Conservation (phyloP, 2,797 vertebrate species). For the Sebastes iracundus region DNA sequence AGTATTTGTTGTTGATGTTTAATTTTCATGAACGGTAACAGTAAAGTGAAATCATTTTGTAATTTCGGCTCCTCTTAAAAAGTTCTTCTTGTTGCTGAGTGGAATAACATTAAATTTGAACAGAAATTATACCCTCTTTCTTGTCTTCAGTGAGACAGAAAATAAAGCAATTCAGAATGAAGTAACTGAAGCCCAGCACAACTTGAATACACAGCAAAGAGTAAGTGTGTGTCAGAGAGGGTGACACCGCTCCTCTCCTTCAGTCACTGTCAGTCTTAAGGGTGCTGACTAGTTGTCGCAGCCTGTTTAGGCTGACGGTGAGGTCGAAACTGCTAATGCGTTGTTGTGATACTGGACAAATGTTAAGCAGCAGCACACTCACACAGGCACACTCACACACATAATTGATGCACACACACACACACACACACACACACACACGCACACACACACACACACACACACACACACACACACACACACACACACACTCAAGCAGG, state of each 20-base stretch:
- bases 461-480: conserved; percentile 21
- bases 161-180: neutral
- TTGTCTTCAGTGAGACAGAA: neutral
- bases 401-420: conserved; percentile 39
- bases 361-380: conserved; percentile 49
- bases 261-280: conserved; percentile 28
- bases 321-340: conserved; percentile 66
- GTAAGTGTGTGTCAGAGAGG: neutral
- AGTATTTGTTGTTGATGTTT: neutral
- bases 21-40: neutral
- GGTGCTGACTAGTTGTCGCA: conserved; percentile 63
- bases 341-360: conserved; percentile 76
- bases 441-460: conserved; percentile 31
- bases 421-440: conserved; percentile 16
- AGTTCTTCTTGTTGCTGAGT: neutral
- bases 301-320: conserved; percentile 63
- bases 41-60: neutral
- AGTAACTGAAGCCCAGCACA: neutral
- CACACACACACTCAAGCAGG: conserved; percentile 46
- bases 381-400: conserved; percentile 32
- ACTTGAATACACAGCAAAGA: neutral
- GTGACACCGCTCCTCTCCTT: conserved; percentile 31
- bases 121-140: neutral
- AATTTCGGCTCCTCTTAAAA: neutral
- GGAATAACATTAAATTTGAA: neutral